These are phyloP conservation scores for Chloroceryle inda DNA, from an alignment of 2,797 vertebrate genomes.

Conservation along the genomic window DNA sequence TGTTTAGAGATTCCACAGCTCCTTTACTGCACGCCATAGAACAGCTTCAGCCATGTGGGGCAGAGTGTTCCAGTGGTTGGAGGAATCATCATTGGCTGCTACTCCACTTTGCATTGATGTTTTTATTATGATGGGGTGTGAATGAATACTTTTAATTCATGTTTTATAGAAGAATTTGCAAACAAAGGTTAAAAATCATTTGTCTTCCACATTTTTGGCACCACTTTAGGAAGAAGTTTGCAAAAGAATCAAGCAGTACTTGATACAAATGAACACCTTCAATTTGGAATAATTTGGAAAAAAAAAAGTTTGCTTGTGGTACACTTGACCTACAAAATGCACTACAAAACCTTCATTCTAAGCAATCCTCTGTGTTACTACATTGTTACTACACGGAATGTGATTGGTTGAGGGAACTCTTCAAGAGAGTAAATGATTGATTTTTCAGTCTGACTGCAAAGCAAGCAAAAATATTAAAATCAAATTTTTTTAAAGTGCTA, in stretches of 20 bases:
- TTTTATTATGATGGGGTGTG: background rate
- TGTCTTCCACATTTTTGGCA: background rate
- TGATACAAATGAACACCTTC: background rate
- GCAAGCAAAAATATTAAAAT: background rate
- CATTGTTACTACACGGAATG: background rate
- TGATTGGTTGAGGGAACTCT: background rate
- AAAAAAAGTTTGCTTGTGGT: background rate
- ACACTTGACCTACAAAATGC: background rate
- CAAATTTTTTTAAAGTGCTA: background rate
- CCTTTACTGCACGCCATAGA: background rate
- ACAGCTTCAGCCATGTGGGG: background rate
- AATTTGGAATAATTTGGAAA: background rate
- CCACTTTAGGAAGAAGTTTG: background rate
- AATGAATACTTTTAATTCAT: background rate
- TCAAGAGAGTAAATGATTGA: background rate
- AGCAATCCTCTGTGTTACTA: background rate
- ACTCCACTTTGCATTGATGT: background rate
- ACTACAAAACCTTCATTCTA: background rate
- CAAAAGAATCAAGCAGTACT: background rate
- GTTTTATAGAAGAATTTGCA: background rate
- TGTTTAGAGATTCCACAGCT: background rate
- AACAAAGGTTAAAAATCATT: background rate
- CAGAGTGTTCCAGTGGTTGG: background rate
- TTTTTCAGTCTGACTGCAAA: background rate
- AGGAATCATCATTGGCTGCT: background rate